Evolutionary conservation across 2,797 vertebrate species (phyloP).

Genomic region (Pseudocheirus occidentalis): DNA sequence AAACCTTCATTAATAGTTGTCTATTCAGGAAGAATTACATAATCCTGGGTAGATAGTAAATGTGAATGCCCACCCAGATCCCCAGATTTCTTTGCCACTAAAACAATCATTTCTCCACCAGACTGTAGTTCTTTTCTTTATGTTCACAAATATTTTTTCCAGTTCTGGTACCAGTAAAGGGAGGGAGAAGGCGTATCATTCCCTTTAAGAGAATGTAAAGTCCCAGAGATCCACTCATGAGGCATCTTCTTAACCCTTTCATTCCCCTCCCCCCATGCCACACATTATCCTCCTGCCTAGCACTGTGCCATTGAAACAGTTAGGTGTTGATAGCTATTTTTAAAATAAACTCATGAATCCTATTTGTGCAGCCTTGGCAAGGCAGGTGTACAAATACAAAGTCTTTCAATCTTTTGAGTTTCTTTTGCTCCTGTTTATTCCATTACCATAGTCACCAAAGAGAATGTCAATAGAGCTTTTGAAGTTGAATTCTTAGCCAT

Average conservation of each 20-base stretch:
- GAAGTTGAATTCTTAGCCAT: slow-evolving; percentile 4
- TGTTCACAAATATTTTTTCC: neutral
- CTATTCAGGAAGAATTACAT: neutral
- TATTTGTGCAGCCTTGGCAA: neutral
- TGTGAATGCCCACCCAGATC: neutral
- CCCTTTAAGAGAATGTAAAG: neutral
- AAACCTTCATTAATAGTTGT: neutral
- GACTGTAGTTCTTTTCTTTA: neutral
- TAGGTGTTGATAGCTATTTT: neutral
- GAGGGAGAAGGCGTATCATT: neutral
- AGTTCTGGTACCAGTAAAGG: neutral
- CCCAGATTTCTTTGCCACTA: neutral
- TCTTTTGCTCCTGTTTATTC: slow-evolving; percentile 41
- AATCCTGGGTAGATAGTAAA: neutral
- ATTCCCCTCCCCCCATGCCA: neutral
- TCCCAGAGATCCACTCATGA: neutral
- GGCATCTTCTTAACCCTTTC: neutral
- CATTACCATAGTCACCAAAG: neutral
- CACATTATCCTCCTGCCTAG: neutral
- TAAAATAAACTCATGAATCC: neutral
- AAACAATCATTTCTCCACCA: neutral
- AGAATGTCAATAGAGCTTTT: neutral
- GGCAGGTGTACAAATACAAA: neutral
- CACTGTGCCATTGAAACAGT: neutral
- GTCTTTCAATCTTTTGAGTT: slow-evolving; percentile 6